phyloP scores from a whole-genome alignment of 2,888 invertebrate species.

The Tortricodes alternella region DNA sequence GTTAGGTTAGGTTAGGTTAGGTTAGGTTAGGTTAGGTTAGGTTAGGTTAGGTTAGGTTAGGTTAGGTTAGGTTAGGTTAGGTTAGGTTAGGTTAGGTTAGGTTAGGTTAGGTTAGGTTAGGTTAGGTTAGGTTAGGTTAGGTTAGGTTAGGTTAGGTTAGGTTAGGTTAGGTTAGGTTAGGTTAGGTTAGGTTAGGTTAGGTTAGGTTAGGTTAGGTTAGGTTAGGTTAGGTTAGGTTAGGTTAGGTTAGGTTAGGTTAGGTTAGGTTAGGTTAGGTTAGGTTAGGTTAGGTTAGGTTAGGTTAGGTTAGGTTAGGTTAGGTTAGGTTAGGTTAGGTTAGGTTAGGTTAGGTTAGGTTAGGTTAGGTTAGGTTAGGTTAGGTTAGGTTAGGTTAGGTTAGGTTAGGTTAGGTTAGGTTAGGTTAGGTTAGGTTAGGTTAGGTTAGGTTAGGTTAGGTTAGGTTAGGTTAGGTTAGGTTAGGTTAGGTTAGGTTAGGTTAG shows the following conservation, averaged over 20 bases:
- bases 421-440: constrained; percentile 7
- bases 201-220: constrained; percentile 5
- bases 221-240: constrained; percentile 5
- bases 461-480: constrained; percentile 1
- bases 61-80: constrained; percentile 22
- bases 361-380: constrained; percentile 10
- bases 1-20: constrained; percentile 18
- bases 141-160: constrained; percentile 1
- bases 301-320: constrained; percentile 2
- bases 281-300: constrained; percentile 1
- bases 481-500: constrained; percentile 6
- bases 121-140: constrained; percentile 23
- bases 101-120: constrained; percentile 29
- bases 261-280: constrained; percentile 7
- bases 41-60: constrained; percentile 22
- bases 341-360: constrained; percentile 3
- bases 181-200: constrained; percentile 5
- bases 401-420: constrained; percentile 11
- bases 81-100: constrained; percentile 26
- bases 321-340: background rate
- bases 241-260: constrained; percentile 5
- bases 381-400: constrained; percentile 9
- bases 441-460: background rate
- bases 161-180: constrained; percentile 3
- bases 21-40: constrained; percentile 21